Percentiles rank a stretch among this genome's conserved stretches.
Evolutionary conservation across 2,797 vertebrate species (phyloP).

Genomic region (Tinamus major): DNA sequence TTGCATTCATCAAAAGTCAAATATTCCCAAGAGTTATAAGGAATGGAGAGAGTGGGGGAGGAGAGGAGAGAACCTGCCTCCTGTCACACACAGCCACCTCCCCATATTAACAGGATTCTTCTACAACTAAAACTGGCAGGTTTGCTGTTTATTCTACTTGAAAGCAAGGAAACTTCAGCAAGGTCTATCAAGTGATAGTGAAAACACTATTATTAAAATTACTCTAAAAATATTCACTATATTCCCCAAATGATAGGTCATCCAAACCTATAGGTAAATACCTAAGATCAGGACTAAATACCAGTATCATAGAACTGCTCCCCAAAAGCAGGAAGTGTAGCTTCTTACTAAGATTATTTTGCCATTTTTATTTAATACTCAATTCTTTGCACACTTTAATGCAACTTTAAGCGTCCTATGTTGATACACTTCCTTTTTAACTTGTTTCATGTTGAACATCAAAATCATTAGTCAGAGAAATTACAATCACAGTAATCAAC

Average conservation of each 20-base stretch:
- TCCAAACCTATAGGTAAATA: neutral
- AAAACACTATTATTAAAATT: neutral
- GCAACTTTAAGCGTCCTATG: neutral
- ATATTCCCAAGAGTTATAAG: neutral
- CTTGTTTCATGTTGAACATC: neutral
- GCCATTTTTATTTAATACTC: neutral
- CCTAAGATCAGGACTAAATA: neutral
- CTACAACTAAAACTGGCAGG: neutral
- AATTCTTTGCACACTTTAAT: neutral
- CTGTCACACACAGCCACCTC: neutral
- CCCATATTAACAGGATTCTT: neutral
- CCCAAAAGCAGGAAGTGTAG: neutral
- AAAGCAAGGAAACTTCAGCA: neutral
- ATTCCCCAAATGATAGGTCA: neutral
- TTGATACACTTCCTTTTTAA: neutral
- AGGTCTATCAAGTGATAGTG: neutral
- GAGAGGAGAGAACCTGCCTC: neutral
- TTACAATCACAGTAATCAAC: neutral
- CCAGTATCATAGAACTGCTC: neutral
- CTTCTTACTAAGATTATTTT: neutral
- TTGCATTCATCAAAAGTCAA: neutral
- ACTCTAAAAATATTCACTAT: neutral
- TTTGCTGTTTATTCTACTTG: neutral
- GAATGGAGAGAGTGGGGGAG: neutral
- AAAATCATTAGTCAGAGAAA: neutral